Conservation (phyloP, 92 coral and sea anemone genomes). For the Paramuricea clavata region DNA sequence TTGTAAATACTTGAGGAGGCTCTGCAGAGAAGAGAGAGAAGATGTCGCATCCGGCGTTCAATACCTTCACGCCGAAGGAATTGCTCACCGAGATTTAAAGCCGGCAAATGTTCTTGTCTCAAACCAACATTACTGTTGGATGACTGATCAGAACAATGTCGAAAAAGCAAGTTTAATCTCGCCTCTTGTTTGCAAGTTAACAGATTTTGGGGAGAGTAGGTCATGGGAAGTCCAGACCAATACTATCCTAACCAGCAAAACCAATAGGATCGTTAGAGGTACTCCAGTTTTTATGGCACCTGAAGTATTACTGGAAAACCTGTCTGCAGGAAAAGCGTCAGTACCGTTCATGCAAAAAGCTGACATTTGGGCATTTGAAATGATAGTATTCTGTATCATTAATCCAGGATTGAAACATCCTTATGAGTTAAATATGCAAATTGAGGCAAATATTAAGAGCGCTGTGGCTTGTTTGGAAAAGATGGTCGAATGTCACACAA, state of each 20-base stretch:
- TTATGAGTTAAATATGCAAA: background rate
- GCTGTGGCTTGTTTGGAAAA: constrained; percentile 1
- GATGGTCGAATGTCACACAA: background rate
- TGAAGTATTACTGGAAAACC: background rate
- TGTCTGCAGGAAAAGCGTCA: background rate
- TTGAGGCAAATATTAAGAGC: background rate
- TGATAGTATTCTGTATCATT: background rate
- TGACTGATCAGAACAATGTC: background rate
- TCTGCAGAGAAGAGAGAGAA: no score
- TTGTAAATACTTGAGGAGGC: no score
- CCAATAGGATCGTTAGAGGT: background rate
- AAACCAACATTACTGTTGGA: constrained; percentile 24
- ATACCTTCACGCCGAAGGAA: constrained; percentile 1
- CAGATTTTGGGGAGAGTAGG: constrained; percentile 27
- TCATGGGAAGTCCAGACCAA: constrained; percentile 27
- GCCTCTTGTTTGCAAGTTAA: constrained; percentile 24
- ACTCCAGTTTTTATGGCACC: constrained; percentile 9
- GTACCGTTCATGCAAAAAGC: background rate
- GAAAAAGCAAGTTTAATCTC: background rate
- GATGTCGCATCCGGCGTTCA: constrained; percentile 19
- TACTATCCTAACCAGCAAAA: constrained; percentile 10
- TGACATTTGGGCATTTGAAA: background rate
- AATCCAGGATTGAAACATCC: constrained; percentile 10
- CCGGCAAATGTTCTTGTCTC: constrained; percentile 46
- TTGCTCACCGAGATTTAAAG: constrained; percentile 42